Percentiles rank a stretch among this genome's conserved stretches.
Evolutionary conservation across 2,797 vertebrate species (phyloP).

Genomic region (Oryzias sinensis): DNA sequence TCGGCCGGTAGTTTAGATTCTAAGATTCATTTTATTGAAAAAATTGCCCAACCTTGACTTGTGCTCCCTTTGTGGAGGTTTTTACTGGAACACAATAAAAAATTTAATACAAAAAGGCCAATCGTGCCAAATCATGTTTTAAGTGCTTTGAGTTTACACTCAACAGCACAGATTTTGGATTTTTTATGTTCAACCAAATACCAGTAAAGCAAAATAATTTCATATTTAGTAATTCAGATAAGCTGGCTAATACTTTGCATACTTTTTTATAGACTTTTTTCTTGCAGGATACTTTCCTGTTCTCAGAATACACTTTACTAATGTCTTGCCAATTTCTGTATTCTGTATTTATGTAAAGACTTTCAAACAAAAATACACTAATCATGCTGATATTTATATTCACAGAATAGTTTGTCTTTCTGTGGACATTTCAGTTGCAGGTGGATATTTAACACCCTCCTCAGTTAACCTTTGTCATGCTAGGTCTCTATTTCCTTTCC

Average conservation of each 20-base stretch:
- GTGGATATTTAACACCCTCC: background rate
- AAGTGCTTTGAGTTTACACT: no score
- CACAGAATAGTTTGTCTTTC: background rate
- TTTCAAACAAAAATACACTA: background rate
- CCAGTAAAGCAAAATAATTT: background rate
- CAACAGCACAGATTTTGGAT: no score
- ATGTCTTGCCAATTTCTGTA: background rate
- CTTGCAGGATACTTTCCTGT: background rate
- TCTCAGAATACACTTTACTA: background rate
- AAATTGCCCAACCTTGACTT: background rate
- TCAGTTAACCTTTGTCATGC: background rate
- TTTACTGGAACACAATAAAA: background rate
- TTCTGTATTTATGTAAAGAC: background rate
- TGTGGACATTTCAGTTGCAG: background rate
- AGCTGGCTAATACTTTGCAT: constrained; percentile 6
- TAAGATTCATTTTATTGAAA: background rate
- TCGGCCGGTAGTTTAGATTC: background rate
- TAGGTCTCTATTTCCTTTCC: constrained; percentile 53
- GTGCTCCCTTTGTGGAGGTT: background rate
- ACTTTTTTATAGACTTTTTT: no score
- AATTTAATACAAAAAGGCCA: no score
- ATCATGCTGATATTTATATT: background rate
- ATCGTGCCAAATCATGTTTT: no score
- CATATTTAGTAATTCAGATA: background rate
- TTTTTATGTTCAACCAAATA: background rate